Evolutionary conservation across 2,888 invertebrate genomes (phyloP).

Genomic region (Thysanoteuthis rhombus): DNA sequence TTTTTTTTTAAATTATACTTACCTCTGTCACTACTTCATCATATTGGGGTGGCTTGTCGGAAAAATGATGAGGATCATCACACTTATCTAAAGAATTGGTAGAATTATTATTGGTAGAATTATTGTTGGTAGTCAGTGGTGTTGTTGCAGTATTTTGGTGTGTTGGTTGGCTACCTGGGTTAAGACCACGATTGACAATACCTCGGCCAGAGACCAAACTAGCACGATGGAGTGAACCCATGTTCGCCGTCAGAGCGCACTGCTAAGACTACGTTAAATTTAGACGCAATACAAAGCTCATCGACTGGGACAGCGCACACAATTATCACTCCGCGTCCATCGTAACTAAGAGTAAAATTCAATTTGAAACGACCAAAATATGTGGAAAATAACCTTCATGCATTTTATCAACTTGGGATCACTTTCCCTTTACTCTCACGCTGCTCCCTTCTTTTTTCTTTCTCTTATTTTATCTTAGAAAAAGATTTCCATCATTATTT

Average conservation of each 20-base stretch:
- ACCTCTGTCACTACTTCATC: conserved; percentile 13
- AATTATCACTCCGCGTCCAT: background rate
- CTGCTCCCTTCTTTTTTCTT: background rate
- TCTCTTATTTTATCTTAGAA: background rate
- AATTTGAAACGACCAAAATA: background rate
- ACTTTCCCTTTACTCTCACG: background rate
- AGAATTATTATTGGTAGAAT: background rate
- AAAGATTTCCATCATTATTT: background rate
- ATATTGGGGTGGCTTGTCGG: background rate
- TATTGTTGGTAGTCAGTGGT: background rate
- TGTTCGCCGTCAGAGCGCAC: background rate
- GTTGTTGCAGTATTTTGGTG: background rate
- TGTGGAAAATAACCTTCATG: background rate
- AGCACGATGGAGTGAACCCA: background rate
- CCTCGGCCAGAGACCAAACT: background rate
- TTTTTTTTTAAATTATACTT: conserved; percentile 17
- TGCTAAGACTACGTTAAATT: background rate
- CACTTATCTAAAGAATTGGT: background rate
- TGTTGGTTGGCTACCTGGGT: background rate
- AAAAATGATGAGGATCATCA: background rate
- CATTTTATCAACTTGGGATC: background rate
- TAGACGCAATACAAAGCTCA: background rate
- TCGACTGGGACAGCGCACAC: background rate
- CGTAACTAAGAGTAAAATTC: background rate
- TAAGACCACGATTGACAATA: background rate